A percentile compares a stretch with the other conserved stretches of the same genome.
phyloP scores from a whole-genome alignment of 2,888 invertebrate genomes.

The Acrobasis suavella region DNA sequence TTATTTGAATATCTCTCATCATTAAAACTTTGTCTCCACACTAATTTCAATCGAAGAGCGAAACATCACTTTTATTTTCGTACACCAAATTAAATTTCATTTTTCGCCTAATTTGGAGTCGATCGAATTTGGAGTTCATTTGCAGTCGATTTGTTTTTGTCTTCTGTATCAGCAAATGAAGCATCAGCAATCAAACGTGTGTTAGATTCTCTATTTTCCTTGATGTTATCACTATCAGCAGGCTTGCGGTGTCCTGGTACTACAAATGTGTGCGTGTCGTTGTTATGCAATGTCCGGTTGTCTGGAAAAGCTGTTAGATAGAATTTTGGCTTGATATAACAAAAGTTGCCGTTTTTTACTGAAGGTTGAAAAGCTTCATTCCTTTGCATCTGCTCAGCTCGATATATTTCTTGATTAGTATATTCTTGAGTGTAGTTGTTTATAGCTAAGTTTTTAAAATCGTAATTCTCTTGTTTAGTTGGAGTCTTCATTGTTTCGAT shows the following conservation, averaged over 20 bases:
- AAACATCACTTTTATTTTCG: not conserved
- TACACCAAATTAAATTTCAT: not conserved
- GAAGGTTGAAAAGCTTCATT: slow-evolving; percentile 39
- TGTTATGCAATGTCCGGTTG: slow-evolving; percentile 36
- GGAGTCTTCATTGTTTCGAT: slow-evolving; percentile 28
- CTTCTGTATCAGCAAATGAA: slow-evolving; percentile 24
- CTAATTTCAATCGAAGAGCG: not conserved
- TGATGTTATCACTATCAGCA: not conserved
- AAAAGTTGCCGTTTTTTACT: slow-evolving; percentile 45
- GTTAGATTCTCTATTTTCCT: slow-evolving; percentile 16
- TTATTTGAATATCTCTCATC: not conserved
- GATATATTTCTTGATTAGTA: slow-evolving; percentile 41
- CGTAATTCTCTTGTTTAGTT: slow-evolving; percentile 50
- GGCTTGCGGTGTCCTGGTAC: slow-evolving; percentile 29
- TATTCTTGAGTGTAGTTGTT: slow-evolving; percentile 48
- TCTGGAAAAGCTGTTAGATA: slow-evolving; percentile 42
- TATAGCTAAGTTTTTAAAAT: slow-evolving; percentile 59
- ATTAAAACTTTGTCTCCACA: slow-evolving; percentile 1
- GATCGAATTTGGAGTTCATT: too few relatives aligned
- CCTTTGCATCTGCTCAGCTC: slow-evolving; percentile 37
- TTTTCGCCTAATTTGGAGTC: slow-evolving; percentile 27
- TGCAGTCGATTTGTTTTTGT: slow-evolving; percentile 33
- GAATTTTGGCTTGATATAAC: slow-evolving; percentile 50
- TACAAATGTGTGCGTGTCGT: slow-evolving; percentile 33
- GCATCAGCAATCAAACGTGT: slow-evolving; percentile 7